A percentile compares a stretch with the other conserved stretches of the same genome.
These are phyloP conservation scores for Mesorhabditis spiculigera DNA, from an alignment of 2,888 invertebrate genomes.

Conservation along the genomic window DNA sequence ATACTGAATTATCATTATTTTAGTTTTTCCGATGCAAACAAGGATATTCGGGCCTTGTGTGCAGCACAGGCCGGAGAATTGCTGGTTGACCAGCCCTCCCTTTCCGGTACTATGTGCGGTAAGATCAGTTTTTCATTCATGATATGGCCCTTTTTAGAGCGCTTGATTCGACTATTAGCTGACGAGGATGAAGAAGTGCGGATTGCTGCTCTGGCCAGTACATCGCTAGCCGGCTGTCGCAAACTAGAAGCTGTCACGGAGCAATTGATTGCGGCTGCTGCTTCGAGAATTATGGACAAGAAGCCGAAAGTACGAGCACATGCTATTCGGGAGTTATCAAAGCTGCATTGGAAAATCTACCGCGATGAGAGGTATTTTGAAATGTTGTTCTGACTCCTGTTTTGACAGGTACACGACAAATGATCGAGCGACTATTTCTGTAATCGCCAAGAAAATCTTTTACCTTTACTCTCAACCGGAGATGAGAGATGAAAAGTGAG, in stretches of 20 bases:
- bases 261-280: background rate
- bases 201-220: background rate
- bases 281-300: background rate
- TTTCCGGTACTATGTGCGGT: background rate
- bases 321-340: background rate
- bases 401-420: background rate
- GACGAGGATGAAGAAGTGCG: constrained; percentile 5
- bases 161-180: background rate
- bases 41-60: background rate
- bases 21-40: background rate
- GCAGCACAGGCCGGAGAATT: background rate
- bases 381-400: too few relatives aligned
- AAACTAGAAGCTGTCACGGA: background rate
- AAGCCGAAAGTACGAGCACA: background rate
- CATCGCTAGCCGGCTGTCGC: background rate
- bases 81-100: background rate
- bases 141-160: background rate
- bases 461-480: background rate
- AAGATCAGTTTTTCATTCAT: background rate
- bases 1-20: background rate
- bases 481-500: constrained; percentile 3
- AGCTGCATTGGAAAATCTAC: background rate
- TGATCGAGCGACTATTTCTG: background rate
- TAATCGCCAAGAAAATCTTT: background rate
- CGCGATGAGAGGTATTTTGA: background rate